Base-by-base conservation (phyloP, 2,888 invertebrate species). In the Caenorhabditis sp. region DNA sequence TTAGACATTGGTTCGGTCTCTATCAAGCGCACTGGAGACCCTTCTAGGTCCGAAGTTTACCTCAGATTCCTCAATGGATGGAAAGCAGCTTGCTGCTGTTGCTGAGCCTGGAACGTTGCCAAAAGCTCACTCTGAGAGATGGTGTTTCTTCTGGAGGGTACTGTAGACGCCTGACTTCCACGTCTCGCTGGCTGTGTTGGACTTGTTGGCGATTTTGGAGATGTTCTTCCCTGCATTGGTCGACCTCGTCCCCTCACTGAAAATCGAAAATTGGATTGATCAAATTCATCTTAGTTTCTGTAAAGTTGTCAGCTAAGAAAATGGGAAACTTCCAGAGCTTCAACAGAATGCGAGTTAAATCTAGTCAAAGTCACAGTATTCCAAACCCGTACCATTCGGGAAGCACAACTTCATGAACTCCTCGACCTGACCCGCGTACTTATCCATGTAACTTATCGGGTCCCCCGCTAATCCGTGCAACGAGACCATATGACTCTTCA, bases 331-430 rank as follows among this genome's bases (percentile, higher is more conserved):
- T n/a, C n/a, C n/a, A n/a, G n/a, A n/a, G n/a, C n/a, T n/a, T n/a
- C n/a, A n/a, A n/a, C n/a, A n/a, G n/a, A n/a, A n/a, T n/a, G n/a
- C n/a, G n/a, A n/a, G n/a, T n/a, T n/a, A n/a, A n/a, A n/a, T n/a
- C n/a, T n/a, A n/a, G n/a, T n/a, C n/a, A n/a, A n/a, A n/a, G n/a
- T n/a, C n/a, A n/a, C n/a, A n/a, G n/a, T n/a, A n/a, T n/a, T 28
- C 22, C 22, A 19, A 44, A 12, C 31, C 24, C 81, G 16, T 59
- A 88, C 88, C 88, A 72, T 92, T 90, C 1, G 91, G 91, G 69
- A 91, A 91, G 82, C 91, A 91, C 75, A 90, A 84, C 80, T 92
- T 91, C 91, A 91, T 91, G 85, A 88, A 91, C 56, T 92, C 91
- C 74, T 91, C 91, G 22, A 91, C 91, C 68, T 92, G 91, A n/a